Base-by-base conservation (phyloP, 2,797 vertebrate genomes). In the Clangula hyemalis region DNA sequence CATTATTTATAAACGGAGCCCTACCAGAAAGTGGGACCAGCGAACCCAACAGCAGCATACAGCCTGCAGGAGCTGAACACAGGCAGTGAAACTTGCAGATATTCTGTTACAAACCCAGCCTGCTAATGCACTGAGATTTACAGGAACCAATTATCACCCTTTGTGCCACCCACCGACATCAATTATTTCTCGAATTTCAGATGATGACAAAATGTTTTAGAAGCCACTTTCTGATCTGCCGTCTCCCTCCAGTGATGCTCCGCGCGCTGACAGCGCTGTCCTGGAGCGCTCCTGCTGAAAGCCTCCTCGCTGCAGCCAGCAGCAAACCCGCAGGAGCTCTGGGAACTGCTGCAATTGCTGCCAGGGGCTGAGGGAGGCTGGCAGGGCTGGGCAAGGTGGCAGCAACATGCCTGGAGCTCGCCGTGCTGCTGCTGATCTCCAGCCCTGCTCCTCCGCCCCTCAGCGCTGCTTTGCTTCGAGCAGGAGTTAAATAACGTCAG, bases 161-260 rank as follows among this genome's bases (percentile, higher is more conserved):
- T 97, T 93, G 91, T 94, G 89, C 94, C 95, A 96, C 95, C 95
- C 94, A 96, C 91, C 6, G 13, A 76, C 95, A 97, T 88, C 96
- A 96, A 95, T 96, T 97, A 96, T 76, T 95, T 87, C 90, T 95
- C 88, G 93, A 81, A 95, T 95, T 93, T 83, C 92, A 97, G 95
- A 95, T 41, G 89, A 96, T 85, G 95, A 95, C 93, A 95, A 89
- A 95, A 93, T 51, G 92, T 85, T 95, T 97, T 65, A 89, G 92
- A 95, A 96, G 89, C 32, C 54, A 43, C 89, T 96, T 93, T 68
- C 34, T 71, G 79, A 84, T 94, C 75, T 18, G 54, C 83, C 18
- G 66, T 27, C 45, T 86, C 80, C 89, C 86, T 65, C 75, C 77
- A 66, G 64, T 3, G 4, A 72, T 3, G 89, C 87, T 82, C 10